Percentiles rank a stretch among this genome's conserved stretches.
These are phyloP conservation scores for Dicrostonyx torquatus DNA, from an alignment of 2,797 vertebrate genomes.

Conservation along the genomic window DNA sequence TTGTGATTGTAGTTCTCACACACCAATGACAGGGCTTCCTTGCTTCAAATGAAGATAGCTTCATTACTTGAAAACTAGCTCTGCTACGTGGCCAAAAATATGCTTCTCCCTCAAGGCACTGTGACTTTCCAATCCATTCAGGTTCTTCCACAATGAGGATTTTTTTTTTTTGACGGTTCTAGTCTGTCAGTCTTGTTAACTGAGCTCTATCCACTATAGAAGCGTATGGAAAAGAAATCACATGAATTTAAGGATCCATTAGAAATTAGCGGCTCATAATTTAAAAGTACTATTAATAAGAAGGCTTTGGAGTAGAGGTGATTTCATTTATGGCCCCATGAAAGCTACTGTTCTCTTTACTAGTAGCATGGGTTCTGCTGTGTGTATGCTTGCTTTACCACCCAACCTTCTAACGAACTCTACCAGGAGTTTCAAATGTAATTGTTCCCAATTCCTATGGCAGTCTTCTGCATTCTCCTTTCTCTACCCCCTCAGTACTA, in stretches of 20 bases:
- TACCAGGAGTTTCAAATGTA: background rate
- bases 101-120: background rate
- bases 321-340: background rate
- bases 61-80: constrained; percentile 53
- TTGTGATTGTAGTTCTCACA: background rate
- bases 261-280: background rate
- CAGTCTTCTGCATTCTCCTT: background rate
- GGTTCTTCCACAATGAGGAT: background rate
- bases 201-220: background rate
- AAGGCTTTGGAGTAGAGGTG: background rate
- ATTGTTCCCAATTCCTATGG: background rate
- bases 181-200: background rate
- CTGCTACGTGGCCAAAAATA: constrained; percentile 19
- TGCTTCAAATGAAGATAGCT: background rate
- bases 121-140: background rate
- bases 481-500: background rate
- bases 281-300: background rate
- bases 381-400: background rate
- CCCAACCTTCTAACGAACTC: background rate
- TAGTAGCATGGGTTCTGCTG: background rate
- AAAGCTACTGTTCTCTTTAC: background rate
- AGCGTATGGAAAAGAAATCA: background rate
- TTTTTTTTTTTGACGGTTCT: background rate
- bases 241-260: background rate
- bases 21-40: constrained; percentile 29